Base-by-base conservation (phyloP, 2,113 vertebrate species). In the Zeus faber region DNA sequence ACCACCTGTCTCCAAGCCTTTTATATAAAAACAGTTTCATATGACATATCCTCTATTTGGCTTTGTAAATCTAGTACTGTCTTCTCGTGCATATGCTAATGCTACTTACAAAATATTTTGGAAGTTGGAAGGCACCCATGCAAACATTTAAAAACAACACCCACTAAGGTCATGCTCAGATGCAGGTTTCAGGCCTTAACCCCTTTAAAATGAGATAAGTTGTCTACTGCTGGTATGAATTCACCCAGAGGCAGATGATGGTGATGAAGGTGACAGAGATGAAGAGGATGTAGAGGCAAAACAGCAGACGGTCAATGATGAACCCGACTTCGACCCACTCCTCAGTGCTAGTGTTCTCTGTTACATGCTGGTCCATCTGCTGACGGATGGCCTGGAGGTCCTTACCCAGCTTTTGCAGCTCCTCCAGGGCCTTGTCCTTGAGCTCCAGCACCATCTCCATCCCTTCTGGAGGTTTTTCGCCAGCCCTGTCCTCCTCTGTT, bases 281-380 rank as follows among this genome's bases (percentile, higher is more conserved):
- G 71, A 89, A 89, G 67, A 88, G 2, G 33, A 81, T 55, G 77
- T 90, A 89, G 62, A 85, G 6, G 65, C 56, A 54, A 35, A 89
- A 89, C 24, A 90, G 82, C 68, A 87, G 62, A 47, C 87, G 81
- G 65, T 89, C 88, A 37, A 90, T 75, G 76, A 89, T 67, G 58
- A 80, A 82, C 52, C 79, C 86, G 64, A 90, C 79, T 74, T 86
- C 78, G 14, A 80, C 61, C 89, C 89, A 91, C 2, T 87, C 87
- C 41, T 87, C 50, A 0, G 76, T 58, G 31, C 24, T 65, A 14
- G 62, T 11, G 24, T 21, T 74, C 4, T 27, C 37, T 0, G 41
- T 55, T 11, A 68, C 43, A 31, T 81, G 49, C 24, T 83, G 39
- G 43, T 86, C 87, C 67, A 86, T 54, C 45, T 79, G 58, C 3